Evolutionary conservation across 2,797 vertebrate species (phyloP).

Genomic region (Darevskia mixta): DNA sequence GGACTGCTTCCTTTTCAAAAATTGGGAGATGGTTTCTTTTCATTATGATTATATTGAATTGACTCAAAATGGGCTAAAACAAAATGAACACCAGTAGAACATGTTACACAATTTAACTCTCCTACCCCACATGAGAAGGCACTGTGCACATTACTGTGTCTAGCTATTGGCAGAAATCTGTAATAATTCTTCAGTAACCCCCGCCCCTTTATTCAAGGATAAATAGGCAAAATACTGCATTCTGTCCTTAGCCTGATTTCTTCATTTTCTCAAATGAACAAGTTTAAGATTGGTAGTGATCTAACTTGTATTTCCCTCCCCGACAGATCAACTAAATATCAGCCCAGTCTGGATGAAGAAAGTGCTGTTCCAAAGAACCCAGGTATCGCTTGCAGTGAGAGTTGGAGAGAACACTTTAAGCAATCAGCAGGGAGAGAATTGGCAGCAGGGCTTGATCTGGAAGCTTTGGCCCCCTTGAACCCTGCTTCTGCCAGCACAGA

Average conservation of each 20-base stretch:
- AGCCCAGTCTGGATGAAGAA: conserved; percentile 76
- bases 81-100: not conserved
- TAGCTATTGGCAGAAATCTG: not conserved
- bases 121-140: not conserved
- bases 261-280: not conserved
- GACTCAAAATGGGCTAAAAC: not conserved
- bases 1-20: not conserved
- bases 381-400: conserved; percentile 33
- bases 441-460: conserved; percentile 39
- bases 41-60: not conserved
- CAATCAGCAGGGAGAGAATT: conserved; percentile 33
- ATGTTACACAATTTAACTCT: not conserved
- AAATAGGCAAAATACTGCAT: rapidly evolving
- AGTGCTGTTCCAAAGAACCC: conserved; percentile 34
- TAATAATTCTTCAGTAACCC: not conserved
- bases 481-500: not conserved
- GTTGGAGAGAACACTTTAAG: conserved; percentile 42
- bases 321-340: conserved; percentile 87
- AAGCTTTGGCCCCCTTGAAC: not conserved
- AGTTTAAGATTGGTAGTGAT: not conserved
- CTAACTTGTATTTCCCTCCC: not conserved
- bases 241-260: not conserved
- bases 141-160: not conserved
- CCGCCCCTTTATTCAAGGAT: not conserved
- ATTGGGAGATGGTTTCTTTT: not conserved